Conservation (phyloP, 2,888 invertebrate species). For the Brachynemurus nebulosus region DNA sequence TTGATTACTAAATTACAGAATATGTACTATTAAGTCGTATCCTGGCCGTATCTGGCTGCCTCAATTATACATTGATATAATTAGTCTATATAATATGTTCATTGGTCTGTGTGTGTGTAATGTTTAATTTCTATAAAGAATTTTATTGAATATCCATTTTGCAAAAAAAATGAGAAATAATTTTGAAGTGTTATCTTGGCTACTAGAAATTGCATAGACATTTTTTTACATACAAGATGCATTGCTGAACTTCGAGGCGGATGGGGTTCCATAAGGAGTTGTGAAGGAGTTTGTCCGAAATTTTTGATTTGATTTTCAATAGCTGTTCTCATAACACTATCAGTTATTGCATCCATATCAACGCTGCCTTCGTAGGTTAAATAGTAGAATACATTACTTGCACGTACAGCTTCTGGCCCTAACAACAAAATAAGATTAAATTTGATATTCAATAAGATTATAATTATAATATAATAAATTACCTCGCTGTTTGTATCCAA, state of each 20-base stretch:
- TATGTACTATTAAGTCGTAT: too few relatives aligned
- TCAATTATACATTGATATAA: too few relatives aligned
- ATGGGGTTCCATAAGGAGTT: constrained; percentile 95
- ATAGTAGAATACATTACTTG: constrained; percentile 99
- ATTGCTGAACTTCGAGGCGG: constrained; percentile 92
- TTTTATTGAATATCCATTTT: constrained; percentile 1
- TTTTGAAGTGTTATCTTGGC: too few relatives aligned
- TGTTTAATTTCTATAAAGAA: too few relatives aligned
- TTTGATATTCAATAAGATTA: too few relatives aligned
- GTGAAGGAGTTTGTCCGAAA: constrained; percentile 98
- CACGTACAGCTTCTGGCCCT: constrained; percentile 93
- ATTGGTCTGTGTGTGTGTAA: too few relatives aligned
- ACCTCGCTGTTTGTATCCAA: constrained; percentile 98
- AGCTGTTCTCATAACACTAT: constrained; percentile 83
- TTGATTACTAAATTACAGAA: too few relatives aligned
- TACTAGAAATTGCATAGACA: too few relatives aligned
- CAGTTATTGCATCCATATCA: constrained; percentile 77
- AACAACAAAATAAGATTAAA: constrained; percentile 9
- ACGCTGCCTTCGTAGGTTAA: constrained; percentile 98
- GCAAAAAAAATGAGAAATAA: too few relatives aligned
- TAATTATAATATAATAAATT: too few relatives aligned
- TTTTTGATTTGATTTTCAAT: constrained; percentile 94
- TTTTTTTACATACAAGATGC: constrained; percentile 60
- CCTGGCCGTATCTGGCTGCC: too few relatives aligned
- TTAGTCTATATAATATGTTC: too few relatives aligned